Evolutionary conservation across 2,797 vertebrate species (phyloP).

Genomic region (Avahi laniger): DNA sequence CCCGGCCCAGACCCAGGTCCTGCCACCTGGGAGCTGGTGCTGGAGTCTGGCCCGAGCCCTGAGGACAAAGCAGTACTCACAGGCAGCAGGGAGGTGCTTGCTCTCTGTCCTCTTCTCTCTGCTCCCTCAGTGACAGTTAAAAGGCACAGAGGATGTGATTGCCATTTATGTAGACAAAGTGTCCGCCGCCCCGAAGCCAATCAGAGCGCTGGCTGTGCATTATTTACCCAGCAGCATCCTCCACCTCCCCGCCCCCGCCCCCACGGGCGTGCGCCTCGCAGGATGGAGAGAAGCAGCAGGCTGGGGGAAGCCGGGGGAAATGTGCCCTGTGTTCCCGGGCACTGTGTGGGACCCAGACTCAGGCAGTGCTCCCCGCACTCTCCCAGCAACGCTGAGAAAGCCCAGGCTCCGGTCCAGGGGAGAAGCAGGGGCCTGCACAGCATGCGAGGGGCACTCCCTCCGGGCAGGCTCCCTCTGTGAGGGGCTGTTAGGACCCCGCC

Average conservation of each 20-base stretch:
- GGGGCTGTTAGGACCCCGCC: background rate
- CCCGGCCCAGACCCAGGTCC: conserved; percentile 20
- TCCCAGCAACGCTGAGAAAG: background rate
- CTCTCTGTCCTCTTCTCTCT: conserved; percentile 61
- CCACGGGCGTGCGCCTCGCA: background rate
- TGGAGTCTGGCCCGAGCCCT: background rate
- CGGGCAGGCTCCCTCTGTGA: too few species aligned
- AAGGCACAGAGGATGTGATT: conserved; percentile 77
- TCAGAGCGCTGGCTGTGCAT: conserved; percentile 81
- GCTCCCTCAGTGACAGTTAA: conserved; percentile 79
- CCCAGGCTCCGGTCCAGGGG: background rate
- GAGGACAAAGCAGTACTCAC: conserved; percentile 83
- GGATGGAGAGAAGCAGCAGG: background rate
- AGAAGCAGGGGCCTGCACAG: background rate
- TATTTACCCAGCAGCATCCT: conserved; percentile 73
- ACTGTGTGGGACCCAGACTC: background rate
- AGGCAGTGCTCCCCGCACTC: background rate
- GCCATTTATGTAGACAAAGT: conserved; percentile 82
- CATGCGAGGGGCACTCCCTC: rapidly evolving
- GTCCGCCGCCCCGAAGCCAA: conserved; percentile 83
- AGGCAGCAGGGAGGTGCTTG: conserved; percentile 34
- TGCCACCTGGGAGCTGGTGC: background rate
- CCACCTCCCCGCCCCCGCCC: background rate
- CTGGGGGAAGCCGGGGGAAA: background rate
- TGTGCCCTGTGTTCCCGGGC: background rate